Base-by-base conservation (phyloP, 2,113 vertebrate genomes). In the Bujurquina vittata region DNA sequence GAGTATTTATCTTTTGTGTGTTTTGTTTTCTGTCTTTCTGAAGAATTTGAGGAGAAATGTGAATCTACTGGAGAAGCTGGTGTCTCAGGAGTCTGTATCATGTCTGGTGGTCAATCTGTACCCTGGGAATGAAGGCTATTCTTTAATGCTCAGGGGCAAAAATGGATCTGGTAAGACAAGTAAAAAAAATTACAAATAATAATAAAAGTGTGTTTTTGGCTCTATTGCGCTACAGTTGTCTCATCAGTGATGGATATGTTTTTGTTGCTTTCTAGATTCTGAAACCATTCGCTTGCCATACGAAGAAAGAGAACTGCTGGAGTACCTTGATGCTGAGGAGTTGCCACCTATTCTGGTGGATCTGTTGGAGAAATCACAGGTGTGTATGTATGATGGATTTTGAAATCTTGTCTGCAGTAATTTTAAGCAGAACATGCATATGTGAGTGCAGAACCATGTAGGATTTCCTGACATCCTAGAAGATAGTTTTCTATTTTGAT, bases 11-110 rank as follows among this genome's bases (percentile, higher is more conserved):
- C 9, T 88, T 15, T 61, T 23, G 54, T 79, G 37, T 18, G 62
- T 73, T 62, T 62, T 78, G 0, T 72, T 57, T 60, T 1, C 56
- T 77, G 1, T 82, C 23, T 57, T 65, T 74, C 5, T 96, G 93
- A 94, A 99, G 98, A 99, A 98, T 94, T 96, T 99, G 93, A 97
- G 97, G 91, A 97, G 97, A 96, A 99, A 98, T 96, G 98, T 99
- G 94, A 99, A 99, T 94, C 96, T 99, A 90, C 95, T 99, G 91
- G 98, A 99, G 94, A 99, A 99, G 94, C 95, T 99, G 88, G 96
- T 99, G 85, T 97, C 97, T 95, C 98, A 99, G 92, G 98, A 99
- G 94, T 97, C 97, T 0, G 94, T 99, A 67, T 99, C 98, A 0
- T 99, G 98, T 94, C 95, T 99, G 81, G 98, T 99, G 84, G 97